Evolutionary conservation across 2,888 invertebrate species (phyloP).

Genomic region (Neoascia interrupta): DNA sequence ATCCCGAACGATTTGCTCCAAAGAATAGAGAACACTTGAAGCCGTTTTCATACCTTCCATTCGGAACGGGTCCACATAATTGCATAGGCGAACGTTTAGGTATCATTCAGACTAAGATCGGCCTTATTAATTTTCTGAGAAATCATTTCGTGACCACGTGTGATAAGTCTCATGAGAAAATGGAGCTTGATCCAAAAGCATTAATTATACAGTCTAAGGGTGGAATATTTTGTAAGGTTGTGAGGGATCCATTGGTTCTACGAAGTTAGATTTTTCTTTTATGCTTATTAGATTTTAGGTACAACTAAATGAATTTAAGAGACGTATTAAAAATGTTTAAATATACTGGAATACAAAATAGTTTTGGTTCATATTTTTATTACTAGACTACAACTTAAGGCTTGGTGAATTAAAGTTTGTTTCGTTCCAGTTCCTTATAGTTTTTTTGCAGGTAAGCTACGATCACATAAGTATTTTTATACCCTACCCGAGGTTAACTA

Average conservation of each 20-base stretch:
- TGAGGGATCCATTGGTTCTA: slow-evolving; percentile 73
- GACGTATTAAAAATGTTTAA: too few relatives aligned
- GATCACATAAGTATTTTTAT: too few relatives aligned
- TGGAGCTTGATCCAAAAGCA: slow-evolving; percentile 75
- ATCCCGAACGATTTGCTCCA: slow-evolving; percentile 77
- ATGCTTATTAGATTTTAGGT: too few relatives aligned
- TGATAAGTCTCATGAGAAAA: slow-evolving; percentile 71
- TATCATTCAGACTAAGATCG: slow-evolving; percentile 75
- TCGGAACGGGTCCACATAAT: slow-evolving; percentile 77
- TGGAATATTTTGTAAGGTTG: slow-evolving; percentile 74
- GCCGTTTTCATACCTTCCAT: slow-evolving; percentile 75
- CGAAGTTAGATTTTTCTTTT: too few relatives aligned
- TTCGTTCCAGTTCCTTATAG: too few relatives aligned
- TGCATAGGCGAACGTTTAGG: slow-evolving; percentile 78
- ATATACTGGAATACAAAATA: too few relatives aligned
- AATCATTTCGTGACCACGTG: slow-evolving; percentile 75
- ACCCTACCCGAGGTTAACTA: too few relatives aligned
- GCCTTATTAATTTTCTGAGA: slow-evolving; percentile 76
- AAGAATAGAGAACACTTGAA: slow-evolving; percentile 73
- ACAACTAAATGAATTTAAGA: too few relatives aligned
- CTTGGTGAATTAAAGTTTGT: too few relatives aligned
- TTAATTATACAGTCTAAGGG: slow-evolving; percentile 73
- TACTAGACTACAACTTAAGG: too few relatives aligned
- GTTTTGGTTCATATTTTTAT: too few relatives aligned
- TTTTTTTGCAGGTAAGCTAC: too few relatives aligned